Conservation (phyloP, 2,888 invertebrate genomes). For the Laspeyria flexula region DNA sequence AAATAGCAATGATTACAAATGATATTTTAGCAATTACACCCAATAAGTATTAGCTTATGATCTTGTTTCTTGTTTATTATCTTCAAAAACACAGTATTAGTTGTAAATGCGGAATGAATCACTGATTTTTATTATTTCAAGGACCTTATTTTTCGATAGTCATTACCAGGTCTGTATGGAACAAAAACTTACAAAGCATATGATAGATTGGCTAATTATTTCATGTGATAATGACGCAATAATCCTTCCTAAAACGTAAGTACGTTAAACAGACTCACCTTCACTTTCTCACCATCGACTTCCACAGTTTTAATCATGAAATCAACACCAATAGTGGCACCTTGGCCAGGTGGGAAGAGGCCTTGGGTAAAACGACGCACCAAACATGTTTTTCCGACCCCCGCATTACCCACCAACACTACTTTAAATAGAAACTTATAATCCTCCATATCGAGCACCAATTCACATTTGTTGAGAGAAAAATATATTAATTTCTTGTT, state of each 20-base stretch:
- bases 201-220: conserved; percentile 8
- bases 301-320: conserved; percentile 99
- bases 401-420: conserved; percentile 98
- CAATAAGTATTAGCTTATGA: too few relatives aligned
- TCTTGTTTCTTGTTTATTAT: too few relatives aligned
- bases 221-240: conserved; percentile 56
- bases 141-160: not conserved
- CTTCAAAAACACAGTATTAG: too few relatives aligned
- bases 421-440: conserved; percentile 99
- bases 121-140: too few relatives aligned
- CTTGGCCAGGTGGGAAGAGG: conserved; percentile 98
- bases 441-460: conserved; percentile 93
- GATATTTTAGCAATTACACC: too few relatives aligned
- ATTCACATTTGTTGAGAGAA: conserved; percentile 68
- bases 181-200: not conserved
- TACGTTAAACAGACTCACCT: conserved; percentile 84
- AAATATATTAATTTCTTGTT: conserved; percentile 35
- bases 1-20: too few relatives aligned
- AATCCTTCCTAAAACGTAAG: conserved; percentile 46
- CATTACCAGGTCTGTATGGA: not conserved
- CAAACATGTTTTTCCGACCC: conserved; percentile 99
- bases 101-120: too few relatives aligned
- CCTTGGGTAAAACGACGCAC: conserved; percentile 99
- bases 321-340: conserved; percentile 99
- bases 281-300: conserved; percentile 97